These are phyloP conservation scores for Drosophila birchii DNA, from an alignment of 2,888 invertebrate genomes.

Conservation along the genomic window DNA sequence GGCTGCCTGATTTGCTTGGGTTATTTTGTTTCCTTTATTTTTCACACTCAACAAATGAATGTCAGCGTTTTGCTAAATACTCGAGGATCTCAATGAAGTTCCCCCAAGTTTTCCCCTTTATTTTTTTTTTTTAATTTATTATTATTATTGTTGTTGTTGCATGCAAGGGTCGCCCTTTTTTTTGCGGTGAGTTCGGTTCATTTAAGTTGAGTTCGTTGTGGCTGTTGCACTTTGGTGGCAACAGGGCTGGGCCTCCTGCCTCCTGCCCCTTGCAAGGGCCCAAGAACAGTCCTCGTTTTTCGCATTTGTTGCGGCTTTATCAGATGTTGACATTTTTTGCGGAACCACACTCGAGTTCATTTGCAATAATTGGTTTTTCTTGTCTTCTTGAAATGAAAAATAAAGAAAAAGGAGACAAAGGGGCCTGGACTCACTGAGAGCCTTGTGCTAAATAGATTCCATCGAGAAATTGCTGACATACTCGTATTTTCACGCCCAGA, in stretches of 20 bases:
- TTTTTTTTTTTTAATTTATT: slow-evolving; percentile 29
- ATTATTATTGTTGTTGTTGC: slow-evolving; percentile 24
- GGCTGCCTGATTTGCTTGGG: background rate
- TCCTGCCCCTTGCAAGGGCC: background rate
- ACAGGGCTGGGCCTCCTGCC: slow-evolving; percentile 46
- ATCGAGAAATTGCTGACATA: slow-evolving; percentile 70
- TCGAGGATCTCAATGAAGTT: slow-evolving; percentile 54
- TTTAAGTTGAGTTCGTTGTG: slow-evolving; percentile 48
- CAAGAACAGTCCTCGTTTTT: slow-evolving; percentile 18
- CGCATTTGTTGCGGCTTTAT: slow-evolving; percentile 68
- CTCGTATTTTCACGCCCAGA: slow-evolving; percentile 57
- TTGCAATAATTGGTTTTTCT: slow-evolving; percentile 84
- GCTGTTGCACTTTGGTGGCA: slow-evolving; percentile 75
- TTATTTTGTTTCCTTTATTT: slow-evolving; percentile 3
- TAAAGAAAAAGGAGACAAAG: slow-evolving; percentile 1
- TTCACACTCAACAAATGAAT: slow-evolving; percentile 57
- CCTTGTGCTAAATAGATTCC: slow-evolving; percentile 45
- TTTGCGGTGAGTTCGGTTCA: slow-evolving; percentile 29
- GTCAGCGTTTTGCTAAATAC: slow-evolving; percentile 77
- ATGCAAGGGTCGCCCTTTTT: slow-evolving; percentile 51
- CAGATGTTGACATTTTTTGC: slow-evolving; percentile 82
- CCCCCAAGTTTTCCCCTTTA: slow-evolving; percentile 2
- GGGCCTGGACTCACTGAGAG: background rate
- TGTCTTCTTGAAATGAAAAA: slow-evolving; percentile 74
- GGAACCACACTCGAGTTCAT: slow-evolving; percentile 84